Evolutionary conservation across 2,797 vertebrate species (phyloP).

Genomic region (Chloroceryle amazona): DNA sequence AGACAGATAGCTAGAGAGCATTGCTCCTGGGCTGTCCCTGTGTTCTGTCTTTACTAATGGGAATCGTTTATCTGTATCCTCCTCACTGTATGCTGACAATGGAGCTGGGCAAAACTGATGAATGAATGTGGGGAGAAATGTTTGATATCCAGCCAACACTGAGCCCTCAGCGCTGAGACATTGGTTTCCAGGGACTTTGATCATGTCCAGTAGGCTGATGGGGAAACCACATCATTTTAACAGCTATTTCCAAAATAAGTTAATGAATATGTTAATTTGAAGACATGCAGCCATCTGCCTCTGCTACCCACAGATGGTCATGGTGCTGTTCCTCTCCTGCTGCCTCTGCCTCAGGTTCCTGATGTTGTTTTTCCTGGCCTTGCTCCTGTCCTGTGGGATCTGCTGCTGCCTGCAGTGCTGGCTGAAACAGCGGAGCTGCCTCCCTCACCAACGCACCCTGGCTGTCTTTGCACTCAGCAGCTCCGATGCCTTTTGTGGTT

Average conservation of each 20-base stretch:
- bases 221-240: background rate
- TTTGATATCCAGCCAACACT: constrained; percentile 14
- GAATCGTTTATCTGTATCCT: constrained; percentile 60
- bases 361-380: constrained; percentile 60
- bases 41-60: constrained; percentile 67
- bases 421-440: constrained; percentile 6
- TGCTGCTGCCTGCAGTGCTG: constrained; percentile 75
- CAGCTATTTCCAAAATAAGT: background rate
- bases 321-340: background rate
- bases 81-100: background rate
- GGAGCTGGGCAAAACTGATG: constrained; percentile 1
- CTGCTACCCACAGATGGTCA: constrained; percentile 12
- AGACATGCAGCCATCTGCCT: constrained; percentile 6
- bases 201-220: background rate
- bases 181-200: background rate
- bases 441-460: background rate
- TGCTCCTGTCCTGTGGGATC: constrained; percentile 66
- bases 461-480: constrained; percentile 77
- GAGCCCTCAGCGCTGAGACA: background rate
- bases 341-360: constrained; percentile 73
- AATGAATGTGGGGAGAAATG: background rate
- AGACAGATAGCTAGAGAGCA: constrained; percentile 48
- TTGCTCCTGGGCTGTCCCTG: constrained; percentile 60
- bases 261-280: constrained; percentile 53
- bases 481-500: constrained; percentile 65